Percentiles rank a stretch among this genome's conserved stretches.
Evolutionary conservation across 1,140 invertebrate species (phyloP).

Genomic region (Nasonia longicornis): DNA sequence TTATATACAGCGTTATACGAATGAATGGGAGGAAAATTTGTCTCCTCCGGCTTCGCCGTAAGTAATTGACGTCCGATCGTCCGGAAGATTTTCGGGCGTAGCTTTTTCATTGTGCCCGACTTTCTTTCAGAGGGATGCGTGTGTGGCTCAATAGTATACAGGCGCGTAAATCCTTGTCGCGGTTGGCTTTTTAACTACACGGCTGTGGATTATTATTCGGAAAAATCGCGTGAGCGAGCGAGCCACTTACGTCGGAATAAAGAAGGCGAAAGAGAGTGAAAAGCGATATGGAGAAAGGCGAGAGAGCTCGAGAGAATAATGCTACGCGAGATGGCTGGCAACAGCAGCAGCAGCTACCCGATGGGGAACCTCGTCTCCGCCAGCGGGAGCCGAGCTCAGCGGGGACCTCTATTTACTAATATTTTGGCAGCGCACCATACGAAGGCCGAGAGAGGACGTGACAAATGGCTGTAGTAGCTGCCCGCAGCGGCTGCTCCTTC

Average conservation of each 20-base stretch:
- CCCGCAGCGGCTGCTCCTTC: neutral
- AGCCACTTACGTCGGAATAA: slow-evolving; percentile 15
- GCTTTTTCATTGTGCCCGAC: neutral
- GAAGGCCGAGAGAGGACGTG: slow-evolving; percentile 6
- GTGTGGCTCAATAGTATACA: no score
- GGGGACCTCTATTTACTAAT: slow-evolving; percentile 42
- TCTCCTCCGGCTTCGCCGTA: neutral
- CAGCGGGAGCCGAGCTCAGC: slow-evolving; percentile 18
- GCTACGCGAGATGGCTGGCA: no score
- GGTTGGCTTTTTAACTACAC: no score
- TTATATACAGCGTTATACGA: neutral
- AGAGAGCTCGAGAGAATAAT: neutral
- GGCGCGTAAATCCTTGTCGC: no score
- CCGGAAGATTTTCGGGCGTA: neutral
- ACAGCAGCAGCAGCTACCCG: neutral
- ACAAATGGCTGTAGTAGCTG: slow-evolving; percentile 20
- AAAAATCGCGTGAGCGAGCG: neutral
- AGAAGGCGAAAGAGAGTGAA: slow-evolving; percentile 16
- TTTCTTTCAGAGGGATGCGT: slow-evolving; percentile 1
- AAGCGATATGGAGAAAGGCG: neutral
- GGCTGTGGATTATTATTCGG: no score
- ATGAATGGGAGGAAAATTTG: slow-evolving; percentile 19
- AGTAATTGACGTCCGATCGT: neutral
- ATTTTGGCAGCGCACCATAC: slow-evolving; percentile 37
- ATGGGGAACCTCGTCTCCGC: slow-evolving; percentile 19